phyloP scores from a whole-genome alignment of 2,113 vertebrate species.

The Numenius arquata region DNA sequence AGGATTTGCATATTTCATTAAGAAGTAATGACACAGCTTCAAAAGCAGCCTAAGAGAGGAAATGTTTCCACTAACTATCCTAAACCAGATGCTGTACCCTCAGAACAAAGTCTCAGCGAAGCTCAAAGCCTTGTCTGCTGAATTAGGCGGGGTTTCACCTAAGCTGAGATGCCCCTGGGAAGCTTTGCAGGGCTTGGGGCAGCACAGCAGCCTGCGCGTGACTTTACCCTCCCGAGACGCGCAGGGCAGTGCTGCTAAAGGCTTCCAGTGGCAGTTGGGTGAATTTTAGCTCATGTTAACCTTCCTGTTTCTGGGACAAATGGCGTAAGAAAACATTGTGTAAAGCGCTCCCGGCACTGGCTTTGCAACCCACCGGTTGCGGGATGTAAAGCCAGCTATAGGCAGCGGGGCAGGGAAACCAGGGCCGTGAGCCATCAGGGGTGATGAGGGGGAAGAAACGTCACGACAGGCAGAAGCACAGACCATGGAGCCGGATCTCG shows the following conservation, averaged over 20 bases:
- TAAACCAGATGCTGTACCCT: background rate
- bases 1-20: conserved; percentile 45
- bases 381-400: background rate
- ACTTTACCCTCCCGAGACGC: background rate
- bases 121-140: background rate
- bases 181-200: background rate
- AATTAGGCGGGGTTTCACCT: background rate
- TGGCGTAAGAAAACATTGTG: fast-evolving
- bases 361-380: background rate
- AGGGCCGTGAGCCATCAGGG: fast-evolving
- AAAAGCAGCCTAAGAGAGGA: conserved; percentile 1
- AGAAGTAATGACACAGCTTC: conserved; percentile 5
- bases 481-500: fast-evolving
- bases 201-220: fast-evolving
- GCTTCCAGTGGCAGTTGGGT: background rate
- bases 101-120: background rate
- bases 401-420: background rate
- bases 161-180: background rate
- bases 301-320: background rate
- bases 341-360: background rate
- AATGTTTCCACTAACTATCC: background rate
- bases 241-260: background rate
- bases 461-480: fast-evolving
- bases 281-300: background rate
- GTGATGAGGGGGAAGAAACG: background rate